A percentile compares a stretch with the other conserved stretches of the same genome.
Evolutionary conservation across 1,140 invertebrate genomes (phyloP).

Genomic region (Mactra quadrangularis): DNA sequence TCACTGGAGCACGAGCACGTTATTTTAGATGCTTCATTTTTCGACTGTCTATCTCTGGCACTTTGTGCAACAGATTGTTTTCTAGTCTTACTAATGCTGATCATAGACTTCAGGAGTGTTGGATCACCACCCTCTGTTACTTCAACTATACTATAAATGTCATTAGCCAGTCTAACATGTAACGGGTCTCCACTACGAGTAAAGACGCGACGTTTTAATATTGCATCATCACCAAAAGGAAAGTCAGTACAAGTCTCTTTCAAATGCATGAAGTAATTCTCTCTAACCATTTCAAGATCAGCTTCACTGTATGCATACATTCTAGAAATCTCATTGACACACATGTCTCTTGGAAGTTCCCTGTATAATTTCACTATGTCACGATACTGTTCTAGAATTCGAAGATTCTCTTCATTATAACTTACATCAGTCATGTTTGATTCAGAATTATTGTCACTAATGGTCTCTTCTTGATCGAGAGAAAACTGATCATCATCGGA

Average conservation of each 20-base stretch:
- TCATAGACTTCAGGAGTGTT: too few relatives aligned
- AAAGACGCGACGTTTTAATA: not conserved
- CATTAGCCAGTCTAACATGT: not conserved
- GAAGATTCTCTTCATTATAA: too few relatives aligned
- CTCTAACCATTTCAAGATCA: slow-evolving; percentile 7
- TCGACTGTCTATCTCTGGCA: not conserved
- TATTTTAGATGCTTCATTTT: not conserved
- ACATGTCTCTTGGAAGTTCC: not conserved
- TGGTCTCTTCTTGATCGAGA: too few relatives aligned
- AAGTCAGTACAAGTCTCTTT: not conserved
- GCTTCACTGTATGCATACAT: slow-evolving; percentile 7
- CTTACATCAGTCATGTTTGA: too few relatives aligned
- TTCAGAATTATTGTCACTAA: too few relatives aligned
- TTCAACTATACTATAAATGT: slow-evolving; percentile 8
- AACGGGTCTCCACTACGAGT: slow-evolving; percentile 8
- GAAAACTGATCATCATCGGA: too few relatives aligned
- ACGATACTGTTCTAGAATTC: too few relatives aligned
- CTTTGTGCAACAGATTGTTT: not conserved
- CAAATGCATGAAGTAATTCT: not conserved
- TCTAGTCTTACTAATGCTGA: too few relatives aligned
- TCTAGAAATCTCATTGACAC: not conserved
- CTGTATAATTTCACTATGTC: not conserved
- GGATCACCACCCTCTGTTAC: too few relatives aligned
- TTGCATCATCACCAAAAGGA: not conserved
- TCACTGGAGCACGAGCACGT: not conserved